These are phyloP conservation scores for Antitype chi DNA, from an alignment of 2,888 invertebrate genomes.

Conservation along the genomic window DNA sequence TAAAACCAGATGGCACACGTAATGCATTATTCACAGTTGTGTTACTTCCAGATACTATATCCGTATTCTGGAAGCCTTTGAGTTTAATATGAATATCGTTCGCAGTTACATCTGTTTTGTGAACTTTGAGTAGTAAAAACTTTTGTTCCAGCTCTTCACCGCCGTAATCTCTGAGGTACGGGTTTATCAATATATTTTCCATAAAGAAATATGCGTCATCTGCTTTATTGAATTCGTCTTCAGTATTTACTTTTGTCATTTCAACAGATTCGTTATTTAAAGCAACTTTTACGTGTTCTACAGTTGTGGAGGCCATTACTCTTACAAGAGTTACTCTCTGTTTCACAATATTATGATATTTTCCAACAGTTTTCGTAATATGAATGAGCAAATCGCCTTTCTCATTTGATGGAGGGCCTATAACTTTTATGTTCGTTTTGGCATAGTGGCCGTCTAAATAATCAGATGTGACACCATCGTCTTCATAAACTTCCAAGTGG, in stretches of 20 bases:
- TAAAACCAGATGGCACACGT: conserved; percentile 71
- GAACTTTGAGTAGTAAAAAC: conserved; percentile 81
- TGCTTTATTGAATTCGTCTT: conserved; percentile 75
- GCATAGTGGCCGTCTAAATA: conserved; percentile 78
- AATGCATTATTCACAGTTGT: conserved; percentile 63
- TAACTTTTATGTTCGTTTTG: conserved; percentile 75
- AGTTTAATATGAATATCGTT: conserved; percentile 81
- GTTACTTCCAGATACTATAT: conserved; percentile 72
- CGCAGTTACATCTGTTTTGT: conserved; percentile 75
- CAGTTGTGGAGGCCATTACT: conserved; percentile 77
- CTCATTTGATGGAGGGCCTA: conserved; percentile 74
- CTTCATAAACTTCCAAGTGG: conserved; percentile 82
- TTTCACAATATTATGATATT: conserved; percentile 77
- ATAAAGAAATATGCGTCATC: conserved; percentile 80
- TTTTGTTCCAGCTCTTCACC: conserved; percentile 71
- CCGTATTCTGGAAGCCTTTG: conserved; percentile 73
- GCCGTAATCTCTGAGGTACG: conserved; percentile 74
- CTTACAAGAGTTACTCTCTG: conserved; percentile 80
- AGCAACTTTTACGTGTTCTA: conserved; percentile 75
- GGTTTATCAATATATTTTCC: conserved; percentile 77
- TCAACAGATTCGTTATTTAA: conserved; percentile 76
- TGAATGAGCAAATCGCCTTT: conserved; percentile 75
- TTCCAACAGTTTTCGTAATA: conserved; percentile 80
- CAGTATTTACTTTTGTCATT: conserved; percentile 72
- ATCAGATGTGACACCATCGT: conserved; percentile 82